Percentiles rank a stretch among this genome's conserved stretches.
Evolutionary conservation across 2,113 vertebrate species (phyloP).

Genomic region (Chascanopsetta lugubris): DNA sequence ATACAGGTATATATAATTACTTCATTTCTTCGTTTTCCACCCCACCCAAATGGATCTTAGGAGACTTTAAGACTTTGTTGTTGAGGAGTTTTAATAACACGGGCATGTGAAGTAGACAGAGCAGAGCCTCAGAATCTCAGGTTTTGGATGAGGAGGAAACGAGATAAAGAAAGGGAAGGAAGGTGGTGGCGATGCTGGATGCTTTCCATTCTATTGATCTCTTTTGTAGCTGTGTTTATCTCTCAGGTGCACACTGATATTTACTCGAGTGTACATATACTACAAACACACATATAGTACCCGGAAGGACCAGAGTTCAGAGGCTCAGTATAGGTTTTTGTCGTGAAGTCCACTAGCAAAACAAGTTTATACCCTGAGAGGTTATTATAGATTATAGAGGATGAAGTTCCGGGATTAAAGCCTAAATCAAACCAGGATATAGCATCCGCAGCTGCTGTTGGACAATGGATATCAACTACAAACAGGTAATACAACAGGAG

Average conservation of each 20-base stretch:
- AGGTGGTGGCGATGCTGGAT: conserved; percentile 1
- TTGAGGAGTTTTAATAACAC: conserved; percentile 18
- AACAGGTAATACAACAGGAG: too few relatives aligned
- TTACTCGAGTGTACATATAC: conserved; percentile 24
- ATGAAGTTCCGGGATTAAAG: background rate
- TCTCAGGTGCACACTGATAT: conserved; percentile 40
- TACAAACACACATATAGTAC: conserved; percentile 46
- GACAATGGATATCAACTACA: background rate
- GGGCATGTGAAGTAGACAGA: conserved; percentile 18
- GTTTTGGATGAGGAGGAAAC: conserved; percentile 44
- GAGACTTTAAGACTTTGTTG: background rate
- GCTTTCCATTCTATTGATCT: conserved; percentile 46
- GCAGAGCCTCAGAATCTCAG: conserved; percentile 35
- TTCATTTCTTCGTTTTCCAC: conserved; percentile 19
- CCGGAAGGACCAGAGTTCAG: background rate
- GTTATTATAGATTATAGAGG: background rate
- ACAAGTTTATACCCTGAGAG: background rate
- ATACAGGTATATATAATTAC: conserved; percentile 45
- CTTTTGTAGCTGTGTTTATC: conserved; percentile 56
- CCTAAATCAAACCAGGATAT: background rate
- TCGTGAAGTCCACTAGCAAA: background rate
- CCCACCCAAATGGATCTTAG: conserved; percentile 5
- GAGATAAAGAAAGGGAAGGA: conserved; percentile 22
- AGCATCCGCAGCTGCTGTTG: background rate
- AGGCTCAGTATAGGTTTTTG: too few relatives aligned